phyloP scores from a whole-genome alignment of 2,797 vertebrate genomes.

The Sebastes trivittatus region DNA sequence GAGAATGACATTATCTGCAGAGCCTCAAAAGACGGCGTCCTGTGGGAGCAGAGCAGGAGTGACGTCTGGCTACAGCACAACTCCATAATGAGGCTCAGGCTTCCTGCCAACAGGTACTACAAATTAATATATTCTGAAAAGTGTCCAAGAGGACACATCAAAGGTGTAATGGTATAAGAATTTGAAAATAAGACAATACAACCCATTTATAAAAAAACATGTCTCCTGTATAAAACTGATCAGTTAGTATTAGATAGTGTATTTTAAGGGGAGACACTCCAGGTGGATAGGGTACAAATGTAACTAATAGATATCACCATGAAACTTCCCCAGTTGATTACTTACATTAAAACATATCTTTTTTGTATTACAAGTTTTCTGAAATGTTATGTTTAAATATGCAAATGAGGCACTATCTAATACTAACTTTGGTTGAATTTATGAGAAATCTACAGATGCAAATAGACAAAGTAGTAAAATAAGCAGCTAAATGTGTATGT shows the following conservation, averaged over 20 bases:
- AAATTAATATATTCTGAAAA: conserved; percentile 2
- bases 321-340: too few relatives aligned
- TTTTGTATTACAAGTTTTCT: too few relatives aligned
- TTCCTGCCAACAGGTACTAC: conserved; percentile 51
- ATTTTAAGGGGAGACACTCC: not conserved
- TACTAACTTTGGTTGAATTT: too few relatives aligned
- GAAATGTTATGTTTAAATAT: too few relatives aligned
- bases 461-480: too few relatives aligned
- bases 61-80: conserved; percentile 58
- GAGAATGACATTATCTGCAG: conserved; percentile 58
- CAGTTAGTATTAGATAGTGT: not conserved
- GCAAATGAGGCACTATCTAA: too few relatives aligned
- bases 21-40: conserved; percentile 46
- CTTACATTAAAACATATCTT: too few relatives aligned
- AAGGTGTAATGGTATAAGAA: not conserved
- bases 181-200: not conserved
- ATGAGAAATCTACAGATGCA: too few relatives aligned
- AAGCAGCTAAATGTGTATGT: too few relatives aligned
- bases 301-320: too few relatives aligned
- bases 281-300: too few relatives aligned
- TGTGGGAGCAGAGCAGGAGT: conserved; percentile 38
- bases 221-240: not conserved
- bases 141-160: conserved; percentile 2
- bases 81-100: conserved; percentile 52
- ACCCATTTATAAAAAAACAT: not conserved